phyloP scores from a whole-genome alignment of 2,888 invertebrate genomes.

The Tuta absoluta region DNA sequence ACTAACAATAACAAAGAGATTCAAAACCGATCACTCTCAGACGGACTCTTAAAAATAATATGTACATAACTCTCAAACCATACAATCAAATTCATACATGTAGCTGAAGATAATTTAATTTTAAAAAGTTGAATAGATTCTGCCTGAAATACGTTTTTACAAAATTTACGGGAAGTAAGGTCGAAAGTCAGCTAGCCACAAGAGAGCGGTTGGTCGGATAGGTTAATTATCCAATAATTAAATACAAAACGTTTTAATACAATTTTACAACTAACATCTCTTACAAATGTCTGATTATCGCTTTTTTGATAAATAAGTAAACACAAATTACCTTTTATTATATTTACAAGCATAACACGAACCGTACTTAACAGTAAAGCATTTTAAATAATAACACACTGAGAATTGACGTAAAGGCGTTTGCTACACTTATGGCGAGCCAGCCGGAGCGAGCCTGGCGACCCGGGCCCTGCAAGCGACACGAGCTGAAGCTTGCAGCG shows the following conservation, averaged over 20 bases:
- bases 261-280: conserved; percentile 80
- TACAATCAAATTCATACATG: conserved; percentile 60
- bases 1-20: conserved; percentile 68
- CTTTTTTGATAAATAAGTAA: conserved; percentile 79
- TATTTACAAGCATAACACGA: conserved; percentile 81
- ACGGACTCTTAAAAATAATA: conserved; percentile 77
- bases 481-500: conserved; percentile 31
- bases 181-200: conserved; percentile 70
- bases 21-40: conserved; percentile 77
- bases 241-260: conserved; percentile 79
- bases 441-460: conserved; percentile 54
- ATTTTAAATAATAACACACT: conserved; percentile 81
- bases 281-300: conserved; percentile 75
- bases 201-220: conserved; percentile 78
- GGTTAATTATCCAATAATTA: conserved; percentile 76
- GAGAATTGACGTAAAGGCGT: conserved; percentile 80
- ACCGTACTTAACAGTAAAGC: conserved; percentile 76
- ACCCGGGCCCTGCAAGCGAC: background rate
- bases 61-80: conserved; percentile 77
- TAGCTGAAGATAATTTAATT: conserved; percentile 26
- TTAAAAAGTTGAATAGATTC: conserved; percentile 30
- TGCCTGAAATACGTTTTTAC: conserved; percentile 30
- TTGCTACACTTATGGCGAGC: conserved; percentile 74
- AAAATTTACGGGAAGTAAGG: conserved; percentile 59
- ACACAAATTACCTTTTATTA: conserved; percentile 69